A percentile compares a stretch with the other conserved stretches of the same genome.
Evolutionary conservation across 2,888 invertebrate genomes (phyloP).

Genomic region (Sinotaia quadrata): DNA sequence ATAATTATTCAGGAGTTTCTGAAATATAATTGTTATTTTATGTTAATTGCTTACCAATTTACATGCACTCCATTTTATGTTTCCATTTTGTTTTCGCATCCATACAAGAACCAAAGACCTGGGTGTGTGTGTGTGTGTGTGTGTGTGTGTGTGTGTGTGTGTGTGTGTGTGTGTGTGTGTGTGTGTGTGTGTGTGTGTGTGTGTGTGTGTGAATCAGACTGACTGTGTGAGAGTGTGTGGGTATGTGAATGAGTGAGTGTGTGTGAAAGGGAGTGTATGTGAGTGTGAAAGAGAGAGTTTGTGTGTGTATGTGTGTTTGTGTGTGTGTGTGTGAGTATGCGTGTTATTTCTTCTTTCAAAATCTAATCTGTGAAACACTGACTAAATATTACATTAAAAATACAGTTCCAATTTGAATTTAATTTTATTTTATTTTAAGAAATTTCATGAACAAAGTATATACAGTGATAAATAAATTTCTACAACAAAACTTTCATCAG

Average conservation of each 20-base stretch:
- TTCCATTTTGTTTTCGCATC: no score
- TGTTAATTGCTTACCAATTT: no score
- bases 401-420: no score
- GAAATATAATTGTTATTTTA: no score
- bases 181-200: neutral
- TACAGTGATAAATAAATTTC: no score
- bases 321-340: neutral
- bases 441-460: no score
- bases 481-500: no score
- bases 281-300: neutral
- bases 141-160: neutral
- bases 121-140: neutral
- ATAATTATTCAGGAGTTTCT: no score
- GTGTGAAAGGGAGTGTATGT: neutral
- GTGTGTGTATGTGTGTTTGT: neutral
- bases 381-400: no score
- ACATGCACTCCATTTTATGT: no score
- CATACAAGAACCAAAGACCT: neutral
- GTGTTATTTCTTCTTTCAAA: neutral
- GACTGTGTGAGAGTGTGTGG: neutral
- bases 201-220: conserved; percentile 4
- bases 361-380: no score
- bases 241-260: neutral
- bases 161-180: neutral
- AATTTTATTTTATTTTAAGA: no score